Percentiles rank a stretch among this genome's conserved stretches.
phyloP scores from a whole-genome alignment of 2,888 invertebrate genomes.

The Tillus elongatus region DNA sequence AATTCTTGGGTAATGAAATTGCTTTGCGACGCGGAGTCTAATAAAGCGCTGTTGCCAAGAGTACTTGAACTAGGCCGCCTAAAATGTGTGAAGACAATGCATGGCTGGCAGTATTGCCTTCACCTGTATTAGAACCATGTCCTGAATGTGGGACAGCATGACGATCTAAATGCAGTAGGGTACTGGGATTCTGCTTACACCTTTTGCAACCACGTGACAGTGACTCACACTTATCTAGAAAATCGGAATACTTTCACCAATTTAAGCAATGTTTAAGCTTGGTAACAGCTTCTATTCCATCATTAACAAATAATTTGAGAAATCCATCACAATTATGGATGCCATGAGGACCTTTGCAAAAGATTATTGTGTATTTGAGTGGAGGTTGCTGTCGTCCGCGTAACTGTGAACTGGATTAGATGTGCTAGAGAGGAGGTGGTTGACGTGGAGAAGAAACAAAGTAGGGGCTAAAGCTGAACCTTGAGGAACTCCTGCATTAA shows the following conservation, averaged over 20 bases:
- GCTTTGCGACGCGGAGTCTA: conserved; percentile 9
- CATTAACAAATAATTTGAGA: conserved; percentile 6
- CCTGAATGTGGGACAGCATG: not conserved
- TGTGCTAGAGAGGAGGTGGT: too few species aligned
- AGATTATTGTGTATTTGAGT: too few species aligned
- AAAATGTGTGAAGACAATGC: conserved; percentile 5
- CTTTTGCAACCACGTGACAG: conserved; percentile 5
- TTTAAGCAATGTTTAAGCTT: conserved; percentile 7
- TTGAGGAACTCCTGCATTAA: too few species aligned
- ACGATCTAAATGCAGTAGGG: conserved; percentile 7
- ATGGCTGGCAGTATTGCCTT: not conserved
- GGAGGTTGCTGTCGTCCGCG: too few species aligned
- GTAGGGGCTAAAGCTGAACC: too few species aligned
- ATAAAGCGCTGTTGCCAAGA: conserved; percentile 2
- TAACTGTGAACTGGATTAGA: too few species aligned
- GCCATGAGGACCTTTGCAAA: conserved; percentile 11
- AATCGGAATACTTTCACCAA: conserved; percentile 5
- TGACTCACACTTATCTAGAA: conserved; percentile 4
- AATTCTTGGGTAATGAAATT: conserved; percentile 6
- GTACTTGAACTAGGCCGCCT: conserved; percentile 6
- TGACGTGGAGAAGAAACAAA: too few species aligned
- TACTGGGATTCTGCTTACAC: conserved; percentile 9
- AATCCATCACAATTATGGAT: conserved; percentile 12
- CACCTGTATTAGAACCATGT: too few species aligned
- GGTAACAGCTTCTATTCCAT: not conserved